A percentile compares a stretch with the other conserved stretches of the same genome.
Conservation (phyloP, 2,113 vertebrate genomes). For the Thunnus thynnus region DNA sequence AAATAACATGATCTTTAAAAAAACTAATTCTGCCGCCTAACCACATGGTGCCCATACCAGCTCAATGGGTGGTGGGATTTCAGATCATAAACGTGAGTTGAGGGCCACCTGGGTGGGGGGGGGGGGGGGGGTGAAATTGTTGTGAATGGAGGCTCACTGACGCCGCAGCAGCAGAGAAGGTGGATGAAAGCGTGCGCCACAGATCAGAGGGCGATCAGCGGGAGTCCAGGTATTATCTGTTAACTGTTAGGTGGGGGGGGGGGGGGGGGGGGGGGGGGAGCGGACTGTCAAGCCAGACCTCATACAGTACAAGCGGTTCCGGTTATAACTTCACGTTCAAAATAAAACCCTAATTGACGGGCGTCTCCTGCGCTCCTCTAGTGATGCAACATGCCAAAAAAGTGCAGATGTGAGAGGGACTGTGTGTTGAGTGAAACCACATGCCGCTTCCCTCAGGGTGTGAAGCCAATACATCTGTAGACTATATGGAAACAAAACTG, state of each 20-base stretch:
- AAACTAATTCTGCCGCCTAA: too few relatives aligned
- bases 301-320: neutral
- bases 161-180: too few relatives aligned
- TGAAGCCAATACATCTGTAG: neutral
- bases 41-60: neutral
- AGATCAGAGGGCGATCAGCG: neutral
- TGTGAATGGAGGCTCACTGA: neutral
- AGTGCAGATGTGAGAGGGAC: neutral
- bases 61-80: neutral
- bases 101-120: neutral
- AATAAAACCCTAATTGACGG: neutral
- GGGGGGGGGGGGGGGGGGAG: too few relatives aligned
- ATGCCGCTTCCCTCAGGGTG: neutral
- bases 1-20: too few relatives aligned
- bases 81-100: neutral
- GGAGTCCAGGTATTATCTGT: neutral
- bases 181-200: neutral
- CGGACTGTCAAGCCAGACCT: neutral
- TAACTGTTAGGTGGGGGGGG: neutral
- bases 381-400: neutral
- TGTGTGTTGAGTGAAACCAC: neutral
- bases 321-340: neutral
- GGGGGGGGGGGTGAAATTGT: neutral
- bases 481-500: too few relatives aligned
- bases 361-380: neutral